Evolutionary conservation across 1,140 invertebrate species (phyloP).

Genomic region (Trichonephila clavata): DNA sequence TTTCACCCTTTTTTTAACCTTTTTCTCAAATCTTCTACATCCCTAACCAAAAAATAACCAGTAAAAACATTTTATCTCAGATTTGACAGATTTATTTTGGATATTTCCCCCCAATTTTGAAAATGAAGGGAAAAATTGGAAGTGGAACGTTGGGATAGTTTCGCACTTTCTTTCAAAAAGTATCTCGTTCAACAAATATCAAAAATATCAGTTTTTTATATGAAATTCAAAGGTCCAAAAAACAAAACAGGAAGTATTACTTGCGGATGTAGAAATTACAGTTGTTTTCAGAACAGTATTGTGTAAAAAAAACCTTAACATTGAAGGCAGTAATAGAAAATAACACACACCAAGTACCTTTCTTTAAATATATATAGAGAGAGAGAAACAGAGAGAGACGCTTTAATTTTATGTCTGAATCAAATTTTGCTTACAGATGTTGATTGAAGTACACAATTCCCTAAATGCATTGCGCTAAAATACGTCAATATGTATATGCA

Average conservation of each 20-base stretch:
- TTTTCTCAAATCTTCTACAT: background rate
- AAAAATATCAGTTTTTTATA: conserved; percentile 15
- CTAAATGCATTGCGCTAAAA: no score
- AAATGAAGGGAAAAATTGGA: background rate
- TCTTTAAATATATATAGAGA: no score
- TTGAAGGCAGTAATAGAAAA: no score
- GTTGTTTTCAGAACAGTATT: conserved; percentile 22
- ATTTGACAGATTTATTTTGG: background rate
- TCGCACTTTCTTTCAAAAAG: background rate
- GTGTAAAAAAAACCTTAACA: background rate
- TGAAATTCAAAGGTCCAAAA: conserved; percentile 16
- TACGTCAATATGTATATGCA: no score
- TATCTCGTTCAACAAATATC: conserved; percentile 51
- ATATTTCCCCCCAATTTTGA: background rate
- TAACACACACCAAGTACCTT: no score
- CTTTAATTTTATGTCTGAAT: no score
- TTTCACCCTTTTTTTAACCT: no score
- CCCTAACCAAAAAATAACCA: background rate
- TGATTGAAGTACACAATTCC: no score
- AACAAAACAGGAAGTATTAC: conserved; percentile 23
- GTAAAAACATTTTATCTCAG: background rate
- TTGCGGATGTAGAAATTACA: conserved; percentile 46
- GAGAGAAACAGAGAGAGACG: no score
- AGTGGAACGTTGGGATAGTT: background rate
- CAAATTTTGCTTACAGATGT: no score